phyloP scores from a whole-genome alignment of 2,113 vertebrate species.

The Talpa occidentalis region DNA sequence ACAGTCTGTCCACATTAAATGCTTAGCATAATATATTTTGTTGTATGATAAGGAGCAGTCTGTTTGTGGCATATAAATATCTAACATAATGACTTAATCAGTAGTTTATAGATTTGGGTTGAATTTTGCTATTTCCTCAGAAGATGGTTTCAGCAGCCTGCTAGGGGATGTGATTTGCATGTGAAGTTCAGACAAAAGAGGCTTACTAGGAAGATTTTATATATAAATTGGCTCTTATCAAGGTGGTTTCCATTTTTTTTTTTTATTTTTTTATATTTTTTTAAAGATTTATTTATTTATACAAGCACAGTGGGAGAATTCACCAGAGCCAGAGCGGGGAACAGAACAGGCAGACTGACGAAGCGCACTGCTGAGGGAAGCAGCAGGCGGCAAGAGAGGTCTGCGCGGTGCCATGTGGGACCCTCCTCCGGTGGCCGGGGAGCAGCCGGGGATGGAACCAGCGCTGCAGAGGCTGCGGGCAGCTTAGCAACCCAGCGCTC shows the following conservation, averaged over 20 bases:
- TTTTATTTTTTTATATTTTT: too few relatives aligned
- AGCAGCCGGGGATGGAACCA: too few relatives aligned
- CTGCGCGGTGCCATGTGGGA: too few relatives aligned
- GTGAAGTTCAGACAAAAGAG: background rate
- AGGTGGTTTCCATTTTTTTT: slow-evolving; percentile 21
- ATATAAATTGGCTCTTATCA: background rate
- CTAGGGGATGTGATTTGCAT: background rate
- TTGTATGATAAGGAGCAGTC: background rate
- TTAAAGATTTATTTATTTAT: too few relatives aligned
- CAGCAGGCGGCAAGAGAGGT: too few relatives aligned
- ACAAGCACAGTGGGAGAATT: too few relatives aligned
- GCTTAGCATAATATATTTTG: slow-evolving; percentile 32
- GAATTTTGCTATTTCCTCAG: background rate
- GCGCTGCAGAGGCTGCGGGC: too few relatives aligned
- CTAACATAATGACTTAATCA: background rate
- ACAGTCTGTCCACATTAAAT: slow-evolving; percentile 8
- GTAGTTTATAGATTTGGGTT: background rate
- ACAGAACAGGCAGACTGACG: too few relatives aligned
- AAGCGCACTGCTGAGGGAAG: too few relatives aligned
- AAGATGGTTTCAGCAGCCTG: background rate
- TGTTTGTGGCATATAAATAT: background rate
- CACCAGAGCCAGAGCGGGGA: too few relatives aligned
- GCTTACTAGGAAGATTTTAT: background rate
- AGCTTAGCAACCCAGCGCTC: too few relatives aligned
- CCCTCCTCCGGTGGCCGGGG: too few relatives aligned